Base-by-base conservation (phyloP, 2,113 vertebrate species). In the Chaetops frenatus region DNA sequence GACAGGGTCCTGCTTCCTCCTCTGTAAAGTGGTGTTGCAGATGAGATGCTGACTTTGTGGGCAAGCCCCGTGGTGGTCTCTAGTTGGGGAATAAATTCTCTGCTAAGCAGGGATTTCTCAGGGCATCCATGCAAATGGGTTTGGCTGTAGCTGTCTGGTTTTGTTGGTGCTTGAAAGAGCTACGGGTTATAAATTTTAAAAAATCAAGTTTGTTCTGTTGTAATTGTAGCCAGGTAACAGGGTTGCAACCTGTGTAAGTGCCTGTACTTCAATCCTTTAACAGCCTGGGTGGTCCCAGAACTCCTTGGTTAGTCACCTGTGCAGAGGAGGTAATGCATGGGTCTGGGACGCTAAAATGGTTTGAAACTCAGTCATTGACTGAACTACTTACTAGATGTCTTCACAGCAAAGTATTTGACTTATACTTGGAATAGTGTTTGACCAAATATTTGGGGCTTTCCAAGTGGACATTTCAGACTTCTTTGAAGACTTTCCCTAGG, bases 101-200 rank as follows among this genome's bases (percentile, higher is more conserved):
- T 70, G 45, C 33, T 15, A 83, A 86, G 12, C 12, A 11, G 1
- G 3, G 14, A 42, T 51, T 92, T 84, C 21, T 60, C 45, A 51
- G 29, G 15, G 6, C 1, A 3, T 10, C 33, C 7, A 6, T 54
- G 31, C 50, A 50, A 50, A 28, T 21, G 4, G 1, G 6, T 51
- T 94, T 84, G 86, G 36, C 8, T 31, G 38, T 24, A 54, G 10
- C 17, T 51, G 15, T 38, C 40, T 69, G 58, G 18, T 60, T 45
- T 8, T 47, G 7, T 16, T 66, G 24, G 24, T 40, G 18, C 25
- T 35, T 36, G 23, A 14, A 36, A 84, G 8, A 14, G 11, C 29
- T 58, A 28, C 2, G 4, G 35, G 16, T 38, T 47, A 57, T 10
- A 81, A 92, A 84, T 19, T 18, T 42, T 45, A 35, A 57, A 57